A percentile compares a stretch with the other conserved stretches of the same genome.
These are phyloP conservation scores for Drosophila borborema DNA, from an alignment of 2,888 invertebrate genomes.

Conservation along the genomic window DNA sequence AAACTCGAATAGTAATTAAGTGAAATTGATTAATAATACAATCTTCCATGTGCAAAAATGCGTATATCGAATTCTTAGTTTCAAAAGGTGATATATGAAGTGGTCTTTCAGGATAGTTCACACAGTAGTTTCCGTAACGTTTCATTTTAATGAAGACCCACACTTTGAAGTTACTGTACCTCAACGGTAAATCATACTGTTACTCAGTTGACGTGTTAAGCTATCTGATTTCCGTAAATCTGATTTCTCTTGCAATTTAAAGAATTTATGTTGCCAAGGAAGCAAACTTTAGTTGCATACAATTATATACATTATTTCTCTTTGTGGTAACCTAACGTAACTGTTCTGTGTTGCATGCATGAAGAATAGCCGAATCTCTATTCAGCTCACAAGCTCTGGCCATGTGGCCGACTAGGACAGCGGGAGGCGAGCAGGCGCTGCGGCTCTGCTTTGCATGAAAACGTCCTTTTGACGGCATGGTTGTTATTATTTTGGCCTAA, in stretches of 20 bases:
- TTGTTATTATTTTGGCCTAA: neutral
- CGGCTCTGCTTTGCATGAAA: neutral
- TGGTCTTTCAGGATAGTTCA: no score
- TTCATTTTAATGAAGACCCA: neutral
- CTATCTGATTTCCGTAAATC: neutral
- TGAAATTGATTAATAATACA: neutral
- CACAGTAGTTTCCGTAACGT: neutral
- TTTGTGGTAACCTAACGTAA: neutral
- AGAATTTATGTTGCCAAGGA: neutral
- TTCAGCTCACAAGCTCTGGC: neutral
- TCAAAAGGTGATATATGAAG: neutral
- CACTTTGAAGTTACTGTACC: neutral
- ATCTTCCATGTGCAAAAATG: no score
- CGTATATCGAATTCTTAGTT: neutral
- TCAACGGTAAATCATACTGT: neutral
- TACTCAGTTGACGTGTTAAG: neutral
- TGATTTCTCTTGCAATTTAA: neutral
- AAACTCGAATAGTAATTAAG: neutral
- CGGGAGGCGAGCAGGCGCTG: neutral
- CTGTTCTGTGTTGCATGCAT: neutral
- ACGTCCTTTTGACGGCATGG: constrained; percentile 3
- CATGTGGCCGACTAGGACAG: no score
- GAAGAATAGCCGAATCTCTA: neutral
- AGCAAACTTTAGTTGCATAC: neutral
- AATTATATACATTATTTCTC: neutral